These are phyloP conservation scores for Stegodyphus mimosarum DNA, from an alignment of 1,140 invertebrate genomes.

Conservation along the genomic window DNA sequence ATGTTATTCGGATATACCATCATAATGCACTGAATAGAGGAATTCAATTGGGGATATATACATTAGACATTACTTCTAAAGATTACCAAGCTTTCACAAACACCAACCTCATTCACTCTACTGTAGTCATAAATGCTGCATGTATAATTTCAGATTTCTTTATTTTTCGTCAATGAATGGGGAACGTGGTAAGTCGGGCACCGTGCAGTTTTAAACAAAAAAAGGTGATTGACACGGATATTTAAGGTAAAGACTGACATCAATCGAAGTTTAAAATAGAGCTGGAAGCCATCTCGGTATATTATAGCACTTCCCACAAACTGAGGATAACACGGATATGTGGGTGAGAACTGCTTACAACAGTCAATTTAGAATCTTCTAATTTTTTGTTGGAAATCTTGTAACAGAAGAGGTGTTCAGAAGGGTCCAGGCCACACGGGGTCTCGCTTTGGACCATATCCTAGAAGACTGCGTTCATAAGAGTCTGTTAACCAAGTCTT, in stretches of 20 bases:
- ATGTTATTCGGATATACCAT: neutral
- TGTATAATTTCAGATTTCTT: neutral
- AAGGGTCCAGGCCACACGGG: constrained; percentile 43
- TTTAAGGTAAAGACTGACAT: neutral
- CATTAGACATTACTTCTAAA: neutral
- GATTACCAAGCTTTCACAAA: neutral
- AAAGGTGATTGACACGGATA: neutral
- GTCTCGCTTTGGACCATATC: constrained; percentile 33
- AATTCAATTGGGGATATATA: neutral
- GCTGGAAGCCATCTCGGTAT: constrained; percentile 36
- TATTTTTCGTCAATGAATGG: too few species aligned
- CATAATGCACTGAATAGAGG: neutral
- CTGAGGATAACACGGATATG: constrained; percentile 43
- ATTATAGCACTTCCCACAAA: constrained; percentile 49
- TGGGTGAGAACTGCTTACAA: constrained; percentile 45
- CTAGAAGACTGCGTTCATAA: constrained; percentile 28
- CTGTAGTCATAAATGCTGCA: neutral
- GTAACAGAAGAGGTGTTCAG: constrained; percentile 9
- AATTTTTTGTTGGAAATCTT: constrained; percentile 19
- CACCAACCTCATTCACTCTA: neutral
- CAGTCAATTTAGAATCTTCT: constrained; percentile 30
- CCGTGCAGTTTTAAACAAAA: neutral
- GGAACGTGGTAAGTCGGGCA: neutral
- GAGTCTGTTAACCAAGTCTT: constrained; percentile 26
- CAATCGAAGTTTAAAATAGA: constrained; percentile 42